Base-by-base conservation (phyloP, 1,140 invertebrate species). In the Elymnias hypermnestra region DNA sequence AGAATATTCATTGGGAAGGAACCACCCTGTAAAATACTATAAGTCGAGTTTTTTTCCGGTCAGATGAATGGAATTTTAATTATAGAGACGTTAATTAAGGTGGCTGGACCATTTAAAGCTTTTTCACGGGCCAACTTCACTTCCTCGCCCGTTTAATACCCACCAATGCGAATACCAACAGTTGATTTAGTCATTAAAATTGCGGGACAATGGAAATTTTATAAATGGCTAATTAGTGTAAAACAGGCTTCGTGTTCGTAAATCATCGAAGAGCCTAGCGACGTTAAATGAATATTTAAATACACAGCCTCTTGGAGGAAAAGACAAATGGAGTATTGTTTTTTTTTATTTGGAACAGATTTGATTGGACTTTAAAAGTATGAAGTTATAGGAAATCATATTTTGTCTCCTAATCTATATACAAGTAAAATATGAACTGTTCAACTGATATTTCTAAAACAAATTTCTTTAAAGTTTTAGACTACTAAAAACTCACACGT, bases 61-160 rank as follows among this genome's bases (percentile, higher is more conserved):
- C 63, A 63, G 74, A 72, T 63, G 67, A 70, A 72, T 66, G 68
- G 70, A 76, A 71, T 75, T 81, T 77, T 77, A 81, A 81, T 77
- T 76, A 81, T 56, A 71, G 53, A 61, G 57, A 63, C 66, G 61
- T 74, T 76, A 81, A 76, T 76, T 72, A 76, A 68, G 65, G 63
- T 61, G 52, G 53, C 58, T 61, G 56, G 56, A 53, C 53, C 35
- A 52, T 53, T 57, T 42, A 45, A 48, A 55, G 45, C 43, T 46
- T 53, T 51, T 53, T 57, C 51, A 51, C 51, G 45, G 51, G 51
- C 47, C 31, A 44, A 41, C 33, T 53, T 53, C 58, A n/a, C 63
- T 59, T 59, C 43, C 46, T 18, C 13, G 19, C 26, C 36, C 37
- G 29, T 52, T 64, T 57, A 53, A 64, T 64, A 64, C 55, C 42